Conservation (phyloP, 35 echinoderm and acorn worm species). For the Diadema setosum region DNA sequence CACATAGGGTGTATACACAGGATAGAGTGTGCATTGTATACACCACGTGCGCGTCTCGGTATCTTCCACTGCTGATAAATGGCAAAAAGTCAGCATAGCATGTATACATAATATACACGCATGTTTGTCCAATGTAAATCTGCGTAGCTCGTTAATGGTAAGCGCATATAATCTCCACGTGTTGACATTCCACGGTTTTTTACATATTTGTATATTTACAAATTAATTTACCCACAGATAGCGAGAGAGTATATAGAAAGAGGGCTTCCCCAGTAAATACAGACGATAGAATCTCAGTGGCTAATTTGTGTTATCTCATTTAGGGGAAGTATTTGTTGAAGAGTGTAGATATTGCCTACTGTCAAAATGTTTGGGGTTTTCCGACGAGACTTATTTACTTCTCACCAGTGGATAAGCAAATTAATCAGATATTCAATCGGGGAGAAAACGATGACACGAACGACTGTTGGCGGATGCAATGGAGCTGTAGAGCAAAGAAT, state of each 20-base stretch:
- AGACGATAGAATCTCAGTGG: not conserved
- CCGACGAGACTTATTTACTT: not conserved
- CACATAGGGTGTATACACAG: too few relatives aligned
- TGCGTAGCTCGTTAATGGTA: slow-evolving; percentile 6
- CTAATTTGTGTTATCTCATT: slow-evolving; percentile 4
- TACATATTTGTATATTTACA: slow-evolving; percentile 37
- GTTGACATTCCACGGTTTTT: not conserved
- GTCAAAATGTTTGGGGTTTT: not conserved
- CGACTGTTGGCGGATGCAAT: too few relatives aligned
- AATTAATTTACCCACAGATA: slow-evolving; percentile 30
- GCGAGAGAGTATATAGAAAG: not conserved
- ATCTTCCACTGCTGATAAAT: too few relatives aligned
- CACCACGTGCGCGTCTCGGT: too few relatives aligned
- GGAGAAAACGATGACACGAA: too few relatives aligned
- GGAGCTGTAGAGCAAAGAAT: too few relatives aligned
- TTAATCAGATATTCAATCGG: slow-evolving; percentile 2
- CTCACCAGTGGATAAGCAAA: not conserved
- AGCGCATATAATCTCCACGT: slow-evolving; percentile 27
- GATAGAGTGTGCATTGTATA: too few relatives aligned
- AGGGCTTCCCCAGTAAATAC: not conserved
- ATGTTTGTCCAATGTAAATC: not conserved
- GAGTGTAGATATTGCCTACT: not conserved
- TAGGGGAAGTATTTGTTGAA: not conserved
- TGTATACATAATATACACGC: not conserved
- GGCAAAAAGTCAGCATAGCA: too few relatives aligned